Percentiles rank a stretch among this genome's conserved stretches.
Evolutionary conservation across 2,113 vertebrate species (phyloP).

Genomic region (Periophthalmodon schlosseri): DNA sequence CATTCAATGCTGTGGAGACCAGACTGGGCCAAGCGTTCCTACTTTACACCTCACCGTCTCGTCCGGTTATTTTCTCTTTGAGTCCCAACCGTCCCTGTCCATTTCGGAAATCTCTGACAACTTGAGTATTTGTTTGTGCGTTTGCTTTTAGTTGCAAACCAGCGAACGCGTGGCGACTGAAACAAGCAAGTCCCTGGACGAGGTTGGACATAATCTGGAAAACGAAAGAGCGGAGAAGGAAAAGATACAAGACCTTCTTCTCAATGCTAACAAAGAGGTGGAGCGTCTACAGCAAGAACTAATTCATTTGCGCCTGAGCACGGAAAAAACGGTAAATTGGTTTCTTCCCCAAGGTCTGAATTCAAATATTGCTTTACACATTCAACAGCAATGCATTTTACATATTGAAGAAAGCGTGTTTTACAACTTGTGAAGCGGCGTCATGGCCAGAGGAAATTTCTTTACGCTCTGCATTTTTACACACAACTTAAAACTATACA

Average conservation of each 20-base stretch:
- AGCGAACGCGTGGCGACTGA: slow-evolving; percentile 52
- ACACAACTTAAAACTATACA: slow-evolving; percentile 20
- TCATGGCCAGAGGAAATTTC: slow-evolving; percentile 25
- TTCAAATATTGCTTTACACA: slow-evolving; percentile 9
- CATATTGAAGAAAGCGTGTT: background rate
- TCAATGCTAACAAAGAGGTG: slow-evolving; percentile 56
- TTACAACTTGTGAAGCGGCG: slow-evolving; percentile 7
- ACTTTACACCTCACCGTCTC: slow-evolving; percentile 37
- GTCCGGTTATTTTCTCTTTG: slow-evolving; percentile 17
- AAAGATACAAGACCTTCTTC: slow-evolving; percentile 68
- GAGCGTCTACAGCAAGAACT: slow-evolving; percentile 57
- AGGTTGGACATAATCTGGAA: slow-evolving; percentile 59
- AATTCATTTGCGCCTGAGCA: slow-evolving; percentile 40
- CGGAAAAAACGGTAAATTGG: slow-evolving; percentile 70
- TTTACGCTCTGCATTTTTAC: slow-evolving; percentile 9
- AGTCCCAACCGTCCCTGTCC: background rate
- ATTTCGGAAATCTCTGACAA: slow-evolving; percentile 8
- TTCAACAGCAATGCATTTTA: slow-evolving; percentile 8
- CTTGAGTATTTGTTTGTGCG: slow-evolving; percentile 14
- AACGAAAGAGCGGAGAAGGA: slow-evolving; percentile 58
- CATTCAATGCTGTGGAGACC: slow-evolving; percentile 59
- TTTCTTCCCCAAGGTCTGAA: slow-evolving; percentile 20
- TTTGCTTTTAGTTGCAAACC: slow-evolving; percentile 52
- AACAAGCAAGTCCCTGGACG: slow-evolving; percentile 47
- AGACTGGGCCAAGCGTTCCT: slow-evolving; percentile 37